Evolutionary conservation across 92 coral and sea anemone genomes (phyloP).

Genomic region (Virgularia gustaviana): DNA sequence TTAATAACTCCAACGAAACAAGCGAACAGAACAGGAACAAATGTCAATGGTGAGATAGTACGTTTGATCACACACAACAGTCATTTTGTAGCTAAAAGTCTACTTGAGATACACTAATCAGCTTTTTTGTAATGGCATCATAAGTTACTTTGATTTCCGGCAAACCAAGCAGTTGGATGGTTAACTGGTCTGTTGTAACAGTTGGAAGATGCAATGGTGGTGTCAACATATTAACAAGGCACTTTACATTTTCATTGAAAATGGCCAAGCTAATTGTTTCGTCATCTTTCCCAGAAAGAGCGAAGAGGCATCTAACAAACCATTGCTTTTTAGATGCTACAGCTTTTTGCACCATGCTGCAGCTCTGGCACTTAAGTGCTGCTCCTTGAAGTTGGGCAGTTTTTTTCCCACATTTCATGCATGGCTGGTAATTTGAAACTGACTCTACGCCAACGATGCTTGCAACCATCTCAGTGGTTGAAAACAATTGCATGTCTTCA

Average conservation of each 20-base stretch:
- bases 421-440: background rate
- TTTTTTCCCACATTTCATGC: constrained; percentile 18
- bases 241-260: background rate
- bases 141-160: constrained; percentile 3
- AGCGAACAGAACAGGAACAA: no score
- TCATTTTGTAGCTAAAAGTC: background rate
- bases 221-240: background rate
- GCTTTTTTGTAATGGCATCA: background rate
- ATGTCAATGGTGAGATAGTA: no score
- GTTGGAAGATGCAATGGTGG: background rate
- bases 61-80: no score
- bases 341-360: background rate
- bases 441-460: constrained; percentile 15
- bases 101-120: background rate
- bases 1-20: no score
- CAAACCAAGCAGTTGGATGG: background rate
- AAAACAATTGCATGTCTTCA: background rate
- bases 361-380: background rate
- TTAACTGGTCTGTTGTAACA: background rate
- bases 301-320: constrained; percentile 6
- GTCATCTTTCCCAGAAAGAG: background rate
- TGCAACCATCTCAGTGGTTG: background rate
- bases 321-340: background rate
- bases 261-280: constrained; percentile 11
- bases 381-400: background rate